A percentile compares a stretch with the other conserved stretches of the same genome.
Conservation (phyloP, 1,140 invertebrate species). For the Protaetia brevitarsis region DNA sequence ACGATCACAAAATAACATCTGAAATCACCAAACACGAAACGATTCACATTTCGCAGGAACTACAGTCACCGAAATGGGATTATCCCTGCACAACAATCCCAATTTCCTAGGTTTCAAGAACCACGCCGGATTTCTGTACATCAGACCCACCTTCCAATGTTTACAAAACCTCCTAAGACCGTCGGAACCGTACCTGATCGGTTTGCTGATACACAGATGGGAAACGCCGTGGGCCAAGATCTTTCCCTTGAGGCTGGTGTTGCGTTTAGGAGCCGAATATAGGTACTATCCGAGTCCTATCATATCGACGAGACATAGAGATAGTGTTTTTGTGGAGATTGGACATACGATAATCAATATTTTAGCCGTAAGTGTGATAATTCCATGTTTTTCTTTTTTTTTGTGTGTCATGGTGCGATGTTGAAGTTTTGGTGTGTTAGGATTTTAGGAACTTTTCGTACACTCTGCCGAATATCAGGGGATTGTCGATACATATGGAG, state of each 20-base stretch:
- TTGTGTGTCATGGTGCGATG: too few species aligned
- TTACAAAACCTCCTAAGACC: constrained; percentile 74
- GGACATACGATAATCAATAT: constrained; percentile 90
- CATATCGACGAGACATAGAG: constrained; percentile 74
- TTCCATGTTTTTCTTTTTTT: too few species aligned
- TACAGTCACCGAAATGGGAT: constrained; percentile 70
- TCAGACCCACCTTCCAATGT: constrained; percentile 80
- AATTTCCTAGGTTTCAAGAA: constrained; percentile 76
- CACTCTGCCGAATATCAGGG: constrained; percentile 73
- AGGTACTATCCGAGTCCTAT: constrained; percentile 85
- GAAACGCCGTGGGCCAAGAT: constrained; percentile 86
- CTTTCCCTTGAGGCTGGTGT: constrained; percentile 73
- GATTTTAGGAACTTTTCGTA: constrained; percentile 88
- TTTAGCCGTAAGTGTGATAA: constrained; percentile 58
- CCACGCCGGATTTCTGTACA: constrained; percentile 81
- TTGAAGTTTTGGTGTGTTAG: too few species aligned
- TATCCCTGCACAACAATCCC: constrained; percentile 59
- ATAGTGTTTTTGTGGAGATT: constrained; percentile 83
- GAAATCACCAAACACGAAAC: not conserved
- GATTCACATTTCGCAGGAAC: constrained; percentile 53
- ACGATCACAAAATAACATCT: too few species aligned
- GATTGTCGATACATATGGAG: constrained; percentile 81
- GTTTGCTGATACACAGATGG: constrained; percentile 80
- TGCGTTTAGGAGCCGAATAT: constrained; percentile 82
- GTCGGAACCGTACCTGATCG: constrained; percentile 74